Conservation (phyloP, 2,888 invertebrate genomes). For the Platynereis dumerilii region DNA sequence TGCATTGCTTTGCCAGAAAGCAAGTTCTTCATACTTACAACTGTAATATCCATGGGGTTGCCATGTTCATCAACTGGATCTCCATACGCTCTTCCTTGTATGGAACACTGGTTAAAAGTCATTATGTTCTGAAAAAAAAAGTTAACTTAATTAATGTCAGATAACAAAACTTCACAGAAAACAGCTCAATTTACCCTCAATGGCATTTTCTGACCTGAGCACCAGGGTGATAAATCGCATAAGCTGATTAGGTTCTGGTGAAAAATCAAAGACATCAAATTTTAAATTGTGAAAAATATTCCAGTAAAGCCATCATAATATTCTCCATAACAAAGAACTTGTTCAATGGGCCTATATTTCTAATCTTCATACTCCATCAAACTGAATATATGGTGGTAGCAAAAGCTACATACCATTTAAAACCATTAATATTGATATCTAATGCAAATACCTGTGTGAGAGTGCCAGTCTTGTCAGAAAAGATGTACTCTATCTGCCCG, state of each 20-base stretch:
- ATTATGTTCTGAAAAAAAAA: conserved; percentile 82
- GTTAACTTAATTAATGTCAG: neutral
- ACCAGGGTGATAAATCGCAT: neutral
- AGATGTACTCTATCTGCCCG: conserved; percentile 98
- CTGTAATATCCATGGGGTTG: conserved; percentile 83
- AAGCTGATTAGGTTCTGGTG: neutral
- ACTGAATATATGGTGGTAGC: too few relatives aligned
- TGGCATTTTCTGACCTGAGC: neutral
- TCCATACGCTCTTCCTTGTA: conserved; percentile 89
- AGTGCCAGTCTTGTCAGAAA: conserved; percentile 99
- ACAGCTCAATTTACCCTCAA: neutral
- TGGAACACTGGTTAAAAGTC: conserved; percentile 99
- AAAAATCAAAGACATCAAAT: too few relatives aligned
- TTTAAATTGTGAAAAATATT: too few relatives aligned
- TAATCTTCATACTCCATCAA: too few relatives aligned
- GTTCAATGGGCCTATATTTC: too few relatives aligned
- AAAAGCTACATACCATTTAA: too few relatives aligned
- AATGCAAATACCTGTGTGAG: conserved; percentile 74
- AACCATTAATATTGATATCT: too few relatives aligned
- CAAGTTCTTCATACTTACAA: conserved; percentile 68
- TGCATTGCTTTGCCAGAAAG: too few relatives aligned
- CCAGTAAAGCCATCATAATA: too few relatives aligned
- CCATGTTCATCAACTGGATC: conserved; percentile 87
- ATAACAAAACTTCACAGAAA: neutral
- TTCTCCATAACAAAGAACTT: too few relatives aligned